A percentile compares a stretch with the other conserved stretches of the same genome.
These are phyloP conservation scores for Synanceia verrucosa DNA, from an alignment of 2,797 vertebrate species.

Conservation along the genomic window DNA sequence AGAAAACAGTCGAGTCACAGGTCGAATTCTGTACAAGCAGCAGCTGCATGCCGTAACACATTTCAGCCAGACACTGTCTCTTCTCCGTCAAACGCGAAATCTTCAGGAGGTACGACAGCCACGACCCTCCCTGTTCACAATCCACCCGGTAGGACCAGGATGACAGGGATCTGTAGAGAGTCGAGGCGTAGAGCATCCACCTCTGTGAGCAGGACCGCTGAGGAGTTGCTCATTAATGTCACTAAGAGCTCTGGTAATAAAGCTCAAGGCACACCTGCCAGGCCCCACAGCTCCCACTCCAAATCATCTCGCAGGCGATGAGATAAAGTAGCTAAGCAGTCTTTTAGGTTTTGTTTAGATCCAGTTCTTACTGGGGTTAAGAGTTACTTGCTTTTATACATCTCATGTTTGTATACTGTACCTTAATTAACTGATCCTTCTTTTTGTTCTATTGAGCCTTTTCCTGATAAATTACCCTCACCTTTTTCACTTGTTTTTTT, in stretches of 20 bases:
- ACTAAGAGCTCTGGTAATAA: slow-evolving; percentile 39
- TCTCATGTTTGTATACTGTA: slow-evolving; percentile 7
- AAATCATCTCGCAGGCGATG: slow-evolving; percentile 60
- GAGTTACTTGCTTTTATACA: neutral
- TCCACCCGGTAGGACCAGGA: slow-evolving; percentile 38
- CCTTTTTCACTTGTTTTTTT: slow-evolving; percentile 7
- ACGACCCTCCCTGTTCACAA: slow-evolving; percentile 21
- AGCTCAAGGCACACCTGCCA: slow-evolving; percentile 42
- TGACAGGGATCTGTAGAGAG: slow-evolving; percentile 54
- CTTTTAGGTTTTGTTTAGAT: neutral
- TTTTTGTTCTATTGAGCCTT: slow-evolving; percentile 32
- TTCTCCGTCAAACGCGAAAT: slow-evolving; percentile 30
- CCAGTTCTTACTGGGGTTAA: neutral
- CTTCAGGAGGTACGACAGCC: slow-evolving; percentile 22
- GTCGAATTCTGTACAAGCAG: slow-evolving; percentile 58
- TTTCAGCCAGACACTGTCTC: slow-evolving; percentile 20
- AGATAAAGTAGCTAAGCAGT: neutral
- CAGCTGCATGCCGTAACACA: slow-evolving; percentile 28
- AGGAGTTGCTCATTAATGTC: slow-evolving; percentile 43
- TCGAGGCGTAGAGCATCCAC: slow-evolving; percentile 46
- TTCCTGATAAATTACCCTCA: slow-evolving; percentile 32
- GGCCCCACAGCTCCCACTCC: slow-evolving; percentile 60
- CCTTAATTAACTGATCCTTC: slow-evolving; percentile 22
- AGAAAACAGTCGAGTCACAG: slow-evolving; percentile 65
- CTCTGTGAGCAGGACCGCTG: slow-evolving; percentile 43